These are phyloP conservation scores for Tigriopus japonicus DNA, from an alignment of 1,140 invertebrate genomes.

Conservation along the genomic window DNA sequence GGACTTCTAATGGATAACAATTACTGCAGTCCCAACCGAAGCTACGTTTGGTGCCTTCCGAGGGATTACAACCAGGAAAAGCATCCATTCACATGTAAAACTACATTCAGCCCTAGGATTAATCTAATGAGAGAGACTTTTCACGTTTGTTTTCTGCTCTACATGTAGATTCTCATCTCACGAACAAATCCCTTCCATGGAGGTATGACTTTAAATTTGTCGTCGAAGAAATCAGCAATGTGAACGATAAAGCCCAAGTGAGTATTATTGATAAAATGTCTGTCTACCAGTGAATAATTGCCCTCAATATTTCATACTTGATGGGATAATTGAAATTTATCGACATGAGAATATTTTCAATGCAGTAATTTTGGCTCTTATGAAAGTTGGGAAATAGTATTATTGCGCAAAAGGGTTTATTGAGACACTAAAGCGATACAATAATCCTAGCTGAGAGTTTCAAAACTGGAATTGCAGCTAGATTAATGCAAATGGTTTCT, in stretches of 20 bases:
- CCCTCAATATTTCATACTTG: no score
- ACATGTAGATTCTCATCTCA: constrained; percentile 10
- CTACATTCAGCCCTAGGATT: not conserved
- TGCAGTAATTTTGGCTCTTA: no score
- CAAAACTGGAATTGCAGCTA: no score
- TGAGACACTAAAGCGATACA: no score
- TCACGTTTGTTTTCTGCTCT: not conserved
- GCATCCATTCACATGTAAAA: constrained; percentile 13
- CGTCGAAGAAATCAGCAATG: constrained; percentile 14
- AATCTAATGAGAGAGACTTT: not conserved
- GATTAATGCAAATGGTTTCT: no score
- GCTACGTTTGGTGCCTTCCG: constrained; percentile 12
- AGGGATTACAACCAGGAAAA: constrained; percentile 11
- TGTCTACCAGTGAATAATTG: no score
- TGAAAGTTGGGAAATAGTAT: no score
- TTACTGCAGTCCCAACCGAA: constrained; percentile 8
- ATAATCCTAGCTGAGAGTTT: no score
- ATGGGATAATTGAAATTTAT: no score
- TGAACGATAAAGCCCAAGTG: constrained; percentile 15
- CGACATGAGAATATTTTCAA: no score
- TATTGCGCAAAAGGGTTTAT: no score
- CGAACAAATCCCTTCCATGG: constrained; percentile 14
- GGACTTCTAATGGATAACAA: not conserved
- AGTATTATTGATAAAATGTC: not conserved
- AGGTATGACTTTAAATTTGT: constrained; percentile 15